Percentiles rank a stretch among this genome's conserved stretches.
These are phyloP conservation scores for Megalonaias nervosa DNA, from an alignment of 1,140 invertebrate genomes.

Conservation along the genomic window DNA sequence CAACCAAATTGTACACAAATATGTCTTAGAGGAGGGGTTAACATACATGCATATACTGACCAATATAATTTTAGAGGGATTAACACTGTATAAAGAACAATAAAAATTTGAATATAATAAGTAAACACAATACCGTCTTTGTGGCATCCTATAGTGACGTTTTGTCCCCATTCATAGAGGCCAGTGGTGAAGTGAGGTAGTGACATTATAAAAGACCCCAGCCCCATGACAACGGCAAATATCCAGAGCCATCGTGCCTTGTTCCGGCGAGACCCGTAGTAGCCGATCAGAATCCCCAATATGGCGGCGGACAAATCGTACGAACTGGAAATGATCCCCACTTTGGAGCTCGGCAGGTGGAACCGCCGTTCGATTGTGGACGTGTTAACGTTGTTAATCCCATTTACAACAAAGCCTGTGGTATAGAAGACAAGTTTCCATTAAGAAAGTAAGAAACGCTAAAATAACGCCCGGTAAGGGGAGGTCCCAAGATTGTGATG, in stretches of 20 bases:
- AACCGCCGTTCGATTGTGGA: constrained; percentile 89
- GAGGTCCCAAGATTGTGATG: neutral
- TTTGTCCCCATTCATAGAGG: constrained; percentile 30
- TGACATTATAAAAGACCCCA: constrained; percentile 37
- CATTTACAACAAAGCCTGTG: constrained; percentile 88
- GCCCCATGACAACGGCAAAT: constrained; percentile 17
- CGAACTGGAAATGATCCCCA: constrained; percentile 84
- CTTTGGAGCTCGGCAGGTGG: constrained; percentile 81
- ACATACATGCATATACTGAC: neutral
- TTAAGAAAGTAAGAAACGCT: neutral
- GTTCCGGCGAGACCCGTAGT: constrained; percentile 6
- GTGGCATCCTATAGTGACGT: neutral
- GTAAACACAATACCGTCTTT: constrained; percentile 5
- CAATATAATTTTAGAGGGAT: neutral
- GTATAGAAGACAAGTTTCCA: neutral
- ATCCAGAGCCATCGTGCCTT: constrained; percentile 28
- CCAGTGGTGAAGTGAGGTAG: constrained; percentile 34
- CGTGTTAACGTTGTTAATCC: constrained; percentile 89
- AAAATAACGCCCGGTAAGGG: neutral
- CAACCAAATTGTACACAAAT: too few species aligned
- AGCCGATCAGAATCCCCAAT: constrained; percentile 1
- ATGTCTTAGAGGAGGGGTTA: too few species aligned
- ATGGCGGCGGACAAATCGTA: constrained; percentile 83
- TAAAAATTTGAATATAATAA: neutral
- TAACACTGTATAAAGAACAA: neutral